Percentiles rank a stretch among this genome's conserved stretches.
These are phyloP conservation scores for Mesorhabditis spiculigera DNA, from an alignment of 2,888 invertebrate species.

Conservation along the genomic window DNA sequence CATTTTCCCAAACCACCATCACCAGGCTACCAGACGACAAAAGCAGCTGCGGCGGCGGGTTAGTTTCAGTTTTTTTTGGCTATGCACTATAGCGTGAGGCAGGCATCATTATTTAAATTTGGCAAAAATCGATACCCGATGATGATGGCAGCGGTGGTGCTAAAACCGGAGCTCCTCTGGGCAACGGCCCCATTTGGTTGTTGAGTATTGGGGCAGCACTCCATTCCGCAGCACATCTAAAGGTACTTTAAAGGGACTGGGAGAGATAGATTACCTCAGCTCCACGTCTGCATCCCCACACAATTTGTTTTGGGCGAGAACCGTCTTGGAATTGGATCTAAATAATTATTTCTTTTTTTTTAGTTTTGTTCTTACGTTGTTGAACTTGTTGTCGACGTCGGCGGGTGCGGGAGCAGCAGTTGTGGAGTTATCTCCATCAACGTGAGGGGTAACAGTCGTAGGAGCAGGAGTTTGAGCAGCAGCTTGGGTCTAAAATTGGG, in stretches of 20 bases:
- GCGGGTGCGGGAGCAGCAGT: background rate
- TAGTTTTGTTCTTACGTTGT: background rate
- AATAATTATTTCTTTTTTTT: constrained; percentile 12
- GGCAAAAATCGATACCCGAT: background rate
- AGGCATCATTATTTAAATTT: no score
- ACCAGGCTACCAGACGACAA: no score
- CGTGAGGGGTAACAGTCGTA: background rate
- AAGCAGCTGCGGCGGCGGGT: no score
- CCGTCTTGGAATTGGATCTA: constrained; percentile 52
- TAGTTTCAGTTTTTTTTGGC: no score
- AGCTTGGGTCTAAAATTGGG: background rate
- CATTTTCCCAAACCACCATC: no score
- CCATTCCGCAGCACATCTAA: constrained; percentile 44
- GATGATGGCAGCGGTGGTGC: background rate
- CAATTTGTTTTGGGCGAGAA: constrained; percentile 45
- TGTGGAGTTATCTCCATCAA: background rate
- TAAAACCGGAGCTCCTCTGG: background rate
- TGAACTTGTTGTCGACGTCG: background rate
- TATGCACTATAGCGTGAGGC: no score
- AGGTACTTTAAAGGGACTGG: background rate
- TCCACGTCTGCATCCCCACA: constrained; percentile 43
- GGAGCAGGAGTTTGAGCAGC: constrained; percentile 1
- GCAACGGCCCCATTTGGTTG: background rate
- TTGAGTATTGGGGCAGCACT: constrained; percentile 47
- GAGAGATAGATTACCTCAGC: constrained; percentile 5